Conservation (phyloP, 2,797 vertebrate genomes). For the Cynodonichthys magdalenae region DNA sequence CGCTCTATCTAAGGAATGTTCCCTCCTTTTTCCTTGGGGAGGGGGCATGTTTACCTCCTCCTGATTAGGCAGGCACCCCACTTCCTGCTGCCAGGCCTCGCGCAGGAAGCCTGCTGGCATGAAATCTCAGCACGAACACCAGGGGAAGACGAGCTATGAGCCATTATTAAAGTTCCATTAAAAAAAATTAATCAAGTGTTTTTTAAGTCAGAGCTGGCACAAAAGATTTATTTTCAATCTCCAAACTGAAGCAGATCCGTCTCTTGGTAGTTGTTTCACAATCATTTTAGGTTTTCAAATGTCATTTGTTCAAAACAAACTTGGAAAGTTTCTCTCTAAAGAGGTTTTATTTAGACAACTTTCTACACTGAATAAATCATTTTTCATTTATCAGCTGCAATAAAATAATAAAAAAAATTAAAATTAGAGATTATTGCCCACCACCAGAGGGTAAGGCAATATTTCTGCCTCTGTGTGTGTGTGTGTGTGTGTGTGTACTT, state of each 20-base stretch:
- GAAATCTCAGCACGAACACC: slow-evolving; percentile 15
- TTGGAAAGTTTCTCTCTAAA: too few relatives aligned
- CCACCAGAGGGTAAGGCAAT: too few relatives aligned
- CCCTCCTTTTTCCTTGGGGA: slow-evolving; percentile 55
- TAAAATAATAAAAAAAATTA: too few relatives aligned
- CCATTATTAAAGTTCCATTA: slow-evolving; percentile 8
- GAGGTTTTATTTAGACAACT: too few relatives aligned
- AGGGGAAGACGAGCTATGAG: not conserved
- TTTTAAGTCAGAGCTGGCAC: not conserved
- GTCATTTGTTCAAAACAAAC: too few relatives aligned
- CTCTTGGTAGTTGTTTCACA: too few relatives aligned
- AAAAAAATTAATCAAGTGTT: not conserved
- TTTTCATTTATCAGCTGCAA: too few relatives aligned
- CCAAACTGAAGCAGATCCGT: slow-evolving; percentile 2
- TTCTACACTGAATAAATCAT: too few relatives aligned
- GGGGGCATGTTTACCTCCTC: slow-evolving; percentile 51
- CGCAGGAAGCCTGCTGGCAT: slow-evolving; percentile 62
- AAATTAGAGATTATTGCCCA: too few relatives aligned
- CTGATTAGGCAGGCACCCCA: slow-evolving; percentile 61
- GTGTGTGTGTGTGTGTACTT: too few relatives aligned
- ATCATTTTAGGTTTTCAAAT: too few relatives aligned
- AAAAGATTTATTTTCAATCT: not conserved
- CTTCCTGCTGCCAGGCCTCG: slow-evolving; percentile 68
- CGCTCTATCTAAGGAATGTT: slow-evolving; percentile 61
- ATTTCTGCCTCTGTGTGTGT: too few relatives aligned